phyloP scores from a whole-genome alignment of 2,888 invertebrate genomes.

The Petrolisthes manimaculis region DNA sequence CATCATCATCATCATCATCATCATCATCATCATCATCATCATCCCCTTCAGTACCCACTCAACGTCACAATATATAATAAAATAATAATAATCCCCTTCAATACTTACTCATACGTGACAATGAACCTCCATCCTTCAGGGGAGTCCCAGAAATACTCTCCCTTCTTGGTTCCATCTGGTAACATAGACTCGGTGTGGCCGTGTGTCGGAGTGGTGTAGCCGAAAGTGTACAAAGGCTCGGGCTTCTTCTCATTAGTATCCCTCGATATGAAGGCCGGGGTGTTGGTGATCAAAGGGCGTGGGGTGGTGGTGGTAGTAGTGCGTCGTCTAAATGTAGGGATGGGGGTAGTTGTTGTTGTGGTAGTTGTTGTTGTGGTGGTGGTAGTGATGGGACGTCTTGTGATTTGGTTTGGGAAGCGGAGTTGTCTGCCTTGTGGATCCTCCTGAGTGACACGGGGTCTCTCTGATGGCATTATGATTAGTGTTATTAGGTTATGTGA shows the following conservation, averaged over 20 bases:
- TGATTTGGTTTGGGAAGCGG: conserved; percentile 9
- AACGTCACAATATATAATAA: no score
- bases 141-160: conserved; percentile 66
- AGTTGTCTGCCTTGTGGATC: conserved; percentile 43
- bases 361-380: no score
- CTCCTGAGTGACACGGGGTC: neutral
- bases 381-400: no score
- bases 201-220: conserved; percentile 83
- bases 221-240: conserved; percentile 77
- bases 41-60: no score
- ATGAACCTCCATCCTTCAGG: conserved; percentile 65
- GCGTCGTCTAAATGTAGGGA: neutral
- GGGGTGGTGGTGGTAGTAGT: neutral
- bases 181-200: conserved; percentile 84
- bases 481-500: no score
- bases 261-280: neutral
- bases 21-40: no score
- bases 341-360: neutral
- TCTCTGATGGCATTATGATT: no score
- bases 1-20: no score
- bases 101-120: conserved; percentile 65
- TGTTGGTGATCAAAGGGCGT: neutral
- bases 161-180: conserved; percentile 73
- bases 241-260: conserved; percentile 69
- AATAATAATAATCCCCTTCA: neutral